These are phyloP conservation scores for Myotis davidii DNA, from an alignment of 2,113 vertebrate genomes.

Conservation along the genomic window DNA sequence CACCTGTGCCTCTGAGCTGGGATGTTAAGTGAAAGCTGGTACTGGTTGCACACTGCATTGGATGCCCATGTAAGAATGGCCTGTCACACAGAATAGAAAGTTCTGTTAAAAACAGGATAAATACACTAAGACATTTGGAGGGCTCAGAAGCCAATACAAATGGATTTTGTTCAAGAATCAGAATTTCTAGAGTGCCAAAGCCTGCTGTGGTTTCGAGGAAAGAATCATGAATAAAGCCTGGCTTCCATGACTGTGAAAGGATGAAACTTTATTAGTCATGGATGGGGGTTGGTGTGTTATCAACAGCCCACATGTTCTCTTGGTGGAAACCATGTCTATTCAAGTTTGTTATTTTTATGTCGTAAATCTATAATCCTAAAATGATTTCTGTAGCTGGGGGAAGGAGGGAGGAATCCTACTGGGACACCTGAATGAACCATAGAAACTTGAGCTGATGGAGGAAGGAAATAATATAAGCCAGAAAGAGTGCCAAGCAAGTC, in stretches of 20 bases:
- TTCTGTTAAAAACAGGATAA: not conserved
- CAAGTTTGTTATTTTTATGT: not conserved
- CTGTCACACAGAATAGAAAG: not conserved
- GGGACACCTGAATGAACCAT: not conserved
- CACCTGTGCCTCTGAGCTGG: not conserved
- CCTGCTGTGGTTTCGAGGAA: constrained; percentile 41
- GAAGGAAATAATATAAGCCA: not conserved
- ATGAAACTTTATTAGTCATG: not conserved
- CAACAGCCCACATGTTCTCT: constrained; percentile 11
- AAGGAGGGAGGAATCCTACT: not conserved
- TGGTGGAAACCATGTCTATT: constrained; percentile 18
- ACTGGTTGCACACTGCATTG: not conserved
- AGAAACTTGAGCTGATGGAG: not conserved
- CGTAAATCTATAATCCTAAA: constrained; percentile 11
- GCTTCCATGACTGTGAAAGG: constrained; percentile 9
- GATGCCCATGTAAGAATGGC: not conserved
- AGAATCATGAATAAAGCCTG: constrained; percentile 37
- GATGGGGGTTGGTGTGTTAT: not conserved
- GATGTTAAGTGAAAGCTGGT: not conserved
- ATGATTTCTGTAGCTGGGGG: not conserved
- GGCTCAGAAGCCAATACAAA: not conserved
- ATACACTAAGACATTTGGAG: not conserved
- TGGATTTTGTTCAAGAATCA: constrained; percentile 1
- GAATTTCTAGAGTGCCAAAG: constrained; percentile 17
- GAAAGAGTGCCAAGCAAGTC: not conserved